A percentile compares a stretch with the other conserved stretches of the same genome.
Evolutionary conservation across 2,797 vertebrate species (phyloP).

Genomic region (Trichosurus vulpecula): DNA sequence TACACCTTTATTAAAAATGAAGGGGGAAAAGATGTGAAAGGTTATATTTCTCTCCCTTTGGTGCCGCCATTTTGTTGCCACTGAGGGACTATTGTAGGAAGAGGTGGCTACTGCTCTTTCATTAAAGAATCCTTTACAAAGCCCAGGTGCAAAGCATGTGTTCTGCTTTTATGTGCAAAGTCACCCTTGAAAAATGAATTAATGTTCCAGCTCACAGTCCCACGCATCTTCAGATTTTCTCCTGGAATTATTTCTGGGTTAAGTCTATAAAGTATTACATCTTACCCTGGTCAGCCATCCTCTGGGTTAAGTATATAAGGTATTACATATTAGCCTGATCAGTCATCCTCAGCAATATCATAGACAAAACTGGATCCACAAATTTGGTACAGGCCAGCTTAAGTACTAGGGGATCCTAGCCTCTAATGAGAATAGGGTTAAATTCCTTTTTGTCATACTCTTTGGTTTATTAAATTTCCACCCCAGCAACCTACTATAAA

Average conservation of each 20-base stretch:
- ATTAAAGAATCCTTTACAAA: conserved; percentile 60
- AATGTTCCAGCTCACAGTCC: background rate
- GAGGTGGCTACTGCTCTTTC: conserved; percentile 70
- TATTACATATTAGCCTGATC: background rate
- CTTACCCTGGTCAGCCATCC: background rate
- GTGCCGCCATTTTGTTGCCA: conserved; percentile 72
- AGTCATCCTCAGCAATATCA: background rate
- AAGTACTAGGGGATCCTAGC: background rate
- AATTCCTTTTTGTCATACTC: background rate
- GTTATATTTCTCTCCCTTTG: conserved; percentile 37
- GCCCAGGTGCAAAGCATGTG: conserved; percentile 61
- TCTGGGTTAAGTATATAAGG: background rate
- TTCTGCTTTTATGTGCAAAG: conserved; percentile 62
- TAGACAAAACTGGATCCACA: background rate
- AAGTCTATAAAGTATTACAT: background rate
- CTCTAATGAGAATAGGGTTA: background rate
- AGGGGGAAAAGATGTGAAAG: conserved; percentile 36
- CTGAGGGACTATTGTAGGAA: conserved; percentile 54
- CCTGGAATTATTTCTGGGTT: conserved; percentile 6
- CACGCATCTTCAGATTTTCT: conserved; percentile 22
- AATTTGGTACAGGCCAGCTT: background rate
- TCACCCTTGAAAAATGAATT: conserved; percentile 43
- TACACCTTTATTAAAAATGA: conserved; percentile 64
- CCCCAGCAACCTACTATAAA: background rate
- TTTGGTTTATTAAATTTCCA: background rate